These are phyloP conservation scores for Thelaira solivaga DNA, from an alignment of 2,888 invertebrate species.

Conservation along the genomic window DNA sequence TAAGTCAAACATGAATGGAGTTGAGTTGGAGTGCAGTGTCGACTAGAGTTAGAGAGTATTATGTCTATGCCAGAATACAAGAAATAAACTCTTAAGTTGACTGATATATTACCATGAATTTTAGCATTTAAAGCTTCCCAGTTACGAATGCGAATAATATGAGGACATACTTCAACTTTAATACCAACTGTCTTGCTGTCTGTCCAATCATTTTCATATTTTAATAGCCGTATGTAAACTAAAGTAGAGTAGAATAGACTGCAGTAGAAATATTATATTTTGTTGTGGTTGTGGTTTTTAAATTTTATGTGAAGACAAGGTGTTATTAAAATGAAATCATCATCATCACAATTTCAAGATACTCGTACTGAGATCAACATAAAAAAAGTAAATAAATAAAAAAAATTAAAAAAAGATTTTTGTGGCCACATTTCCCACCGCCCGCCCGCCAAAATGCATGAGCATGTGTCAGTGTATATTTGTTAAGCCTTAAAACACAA, in stretches of 20 bases:
- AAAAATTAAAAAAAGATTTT: not conserved
- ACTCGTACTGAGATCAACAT: no score
- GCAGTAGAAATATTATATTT: slow-evolving; percentile 26
- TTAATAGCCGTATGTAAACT: slow-evolving; percentile 56
- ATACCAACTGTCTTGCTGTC: slow-evolving; percentile 30
- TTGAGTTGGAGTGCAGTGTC: slow-evolving; percentile 50
- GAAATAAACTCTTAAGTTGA: slow-evolving; percentile 49
- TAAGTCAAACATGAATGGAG: slow-evolving; percentile 22
- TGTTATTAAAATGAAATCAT: slow-evolving; percentile 76
- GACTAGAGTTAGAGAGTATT: slow-evolving; percentile 52
- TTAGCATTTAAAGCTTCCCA: slow-evolving; percentile 75
- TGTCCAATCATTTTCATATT: slow-evolving; percentile 39
- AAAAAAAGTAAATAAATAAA: not conserved
- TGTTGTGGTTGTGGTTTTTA: not conserved
- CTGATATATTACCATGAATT: slow-evolving; percentile 74
- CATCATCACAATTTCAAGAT: slow-evolving; percentile 67
- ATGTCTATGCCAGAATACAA: slow-evolving; percentile 38
- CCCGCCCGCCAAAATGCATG: slow-evolving; percentile 34
- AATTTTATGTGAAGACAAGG: slow-evolving; percentile 55
- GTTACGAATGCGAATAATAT: slow-evolving; percentile 65
- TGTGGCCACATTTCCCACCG: slow-evolving; percentile 22
- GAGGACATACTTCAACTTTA: slow-evolving; percentile 41
- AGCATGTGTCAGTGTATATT: not conserved
- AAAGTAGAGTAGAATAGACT: slow-evolving; percentile 55
- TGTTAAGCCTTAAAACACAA: slow-evolving; percentile 49